These are phyloP conservation scores for Drosophila picticornis DNA, from an alignment of 2,888 invertebrate genomes.

Conservation along the genomic window DNA sequence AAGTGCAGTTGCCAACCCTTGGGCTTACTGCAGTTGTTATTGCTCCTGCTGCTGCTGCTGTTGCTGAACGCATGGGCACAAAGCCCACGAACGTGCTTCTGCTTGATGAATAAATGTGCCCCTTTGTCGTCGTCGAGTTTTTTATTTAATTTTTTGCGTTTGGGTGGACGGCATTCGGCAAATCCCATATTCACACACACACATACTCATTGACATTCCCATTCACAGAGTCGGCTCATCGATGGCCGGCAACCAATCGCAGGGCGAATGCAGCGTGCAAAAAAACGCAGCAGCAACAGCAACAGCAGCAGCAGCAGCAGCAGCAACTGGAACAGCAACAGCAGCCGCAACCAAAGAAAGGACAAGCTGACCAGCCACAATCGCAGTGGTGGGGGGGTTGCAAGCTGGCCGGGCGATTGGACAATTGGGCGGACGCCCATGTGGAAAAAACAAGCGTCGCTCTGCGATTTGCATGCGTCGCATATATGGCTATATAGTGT, in stretches of 20 bases:
- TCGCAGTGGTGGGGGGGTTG: conserved; percentile 13
- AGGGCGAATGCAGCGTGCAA: conserved; percentile 75
- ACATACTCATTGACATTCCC: conserved; percentile 1
- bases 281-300: conserved; percentile 69
- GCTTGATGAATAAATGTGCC: conserved; percentile 56
- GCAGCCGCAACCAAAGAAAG: conserved; percentile 48
- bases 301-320: conserved; percentile 36
- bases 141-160: conserved; percentile 11
- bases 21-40: conserved; percentile 28
- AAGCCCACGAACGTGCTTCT: conserved; percentile 23
- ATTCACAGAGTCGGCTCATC: conserved; percentile 53
- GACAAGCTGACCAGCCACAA: conserved; percentile 68
- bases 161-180: conserved; percentile 41
- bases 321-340: conserved; percentile 35
- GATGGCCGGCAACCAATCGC: conserved; percentile 76
- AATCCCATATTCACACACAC: conserved; percentile 2
- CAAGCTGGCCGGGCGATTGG: conserved; percentile 8
- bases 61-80: conserved; percentile 44
- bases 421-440: conserved; percentile 47
- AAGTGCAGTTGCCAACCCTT: conserved; percentile 61
- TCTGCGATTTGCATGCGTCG: conserved; percentile 76
- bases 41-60: conserved; percentile 20
- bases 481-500: conserved; percentile 21
- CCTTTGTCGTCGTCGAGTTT: conserved; percentile 24
- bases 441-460: conserved; percentile 44